Percentiles rank a stretch among this genome's conserved stretches.
Conservation (phyloP, 2,113 vertebrate species). For the Peromyscus polionotus region DNA sequence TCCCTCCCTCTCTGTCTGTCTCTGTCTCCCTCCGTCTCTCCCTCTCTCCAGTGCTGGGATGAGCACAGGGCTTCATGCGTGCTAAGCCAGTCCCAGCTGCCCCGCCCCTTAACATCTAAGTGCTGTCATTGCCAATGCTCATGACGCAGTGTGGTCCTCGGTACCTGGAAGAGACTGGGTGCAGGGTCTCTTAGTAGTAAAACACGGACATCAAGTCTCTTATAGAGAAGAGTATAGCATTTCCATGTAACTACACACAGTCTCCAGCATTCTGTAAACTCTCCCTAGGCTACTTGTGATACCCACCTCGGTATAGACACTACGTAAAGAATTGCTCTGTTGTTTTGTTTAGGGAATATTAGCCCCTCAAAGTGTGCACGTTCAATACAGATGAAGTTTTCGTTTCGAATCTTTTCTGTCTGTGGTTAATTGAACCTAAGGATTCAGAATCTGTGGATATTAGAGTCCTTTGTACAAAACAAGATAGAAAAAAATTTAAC, state of each 20-base stretch:
- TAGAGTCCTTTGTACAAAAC: not conserved
- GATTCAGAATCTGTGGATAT: not conserved
- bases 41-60: not conserved
- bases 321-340: not conserved
- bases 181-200: not conserved
- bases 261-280: not conserved
- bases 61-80: not conserved
- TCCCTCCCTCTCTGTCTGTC: not conserved
- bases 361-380: not conserved
- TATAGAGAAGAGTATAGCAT: not conserved
- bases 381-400: not conserved
- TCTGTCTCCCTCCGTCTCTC: not conserved
- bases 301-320: not conserved
- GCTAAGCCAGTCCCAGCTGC: no score
- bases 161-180: not conserved
- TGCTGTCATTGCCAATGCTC: not conserved
- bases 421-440: not conserved
- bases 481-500: not conserved
- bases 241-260: not conserved
- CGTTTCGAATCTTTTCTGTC: not conserved
- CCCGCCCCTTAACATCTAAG: not conserved
- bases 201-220: not conserved
- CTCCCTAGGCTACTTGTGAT: not conserved
- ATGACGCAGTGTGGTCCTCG: fast-evolving
- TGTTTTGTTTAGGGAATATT: not conserved